A percentile compares a stretch with the other conserved stretches of the same genome.
Conservation (phyloP, 2,888 invertebrate species). For the Neuroscelio doddi region DNA sequence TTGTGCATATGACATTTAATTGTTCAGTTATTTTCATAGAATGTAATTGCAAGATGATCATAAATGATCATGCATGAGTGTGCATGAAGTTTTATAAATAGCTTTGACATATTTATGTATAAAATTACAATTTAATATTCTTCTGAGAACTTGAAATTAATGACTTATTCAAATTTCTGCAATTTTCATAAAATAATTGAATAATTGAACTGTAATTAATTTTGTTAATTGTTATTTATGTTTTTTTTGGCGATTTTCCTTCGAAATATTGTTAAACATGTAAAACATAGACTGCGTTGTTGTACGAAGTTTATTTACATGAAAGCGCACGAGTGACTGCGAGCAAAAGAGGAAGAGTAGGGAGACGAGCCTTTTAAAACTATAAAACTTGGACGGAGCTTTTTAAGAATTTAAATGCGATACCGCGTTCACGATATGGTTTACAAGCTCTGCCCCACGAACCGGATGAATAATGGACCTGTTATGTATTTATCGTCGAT, state of each 20-base stretch:
- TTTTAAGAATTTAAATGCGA: slow-evolving; percentile 49
- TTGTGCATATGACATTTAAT: no score
- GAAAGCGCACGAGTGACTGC: slow-evolving; percentile 32
- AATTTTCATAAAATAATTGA: no score
- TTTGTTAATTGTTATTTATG: no score
- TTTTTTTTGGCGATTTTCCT: slow-evolving; percentile 7
- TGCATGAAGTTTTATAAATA: no score
- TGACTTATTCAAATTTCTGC: no score
- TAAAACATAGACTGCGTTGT: slow-evolving; percentile 19
- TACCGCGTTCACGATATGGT: slow-evolving; percentile 33
- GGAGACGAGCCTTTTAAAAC: slow-evolving; percentile 46
- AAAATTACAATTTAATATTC: no score
- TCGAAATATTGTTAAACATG: slow-evolving; percentile 16
- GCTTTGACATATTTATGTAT: no score
- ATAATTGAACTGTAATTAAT: no score
- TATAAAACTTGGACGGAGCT: slow-evolving; percentile 42
- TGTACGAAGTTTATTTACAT: slow-evolving; percentile 30
- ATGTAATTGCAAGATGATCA: no score
- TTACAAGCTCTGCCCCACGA: slow-evolving; percentile 46
- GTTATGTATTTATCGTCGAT: slow-evolving; percentile 53
- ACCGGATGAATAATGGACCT: slow-evolving; percentile 53
- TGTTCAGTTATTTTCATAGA: no score
- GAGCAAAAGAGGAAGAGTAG: slow-evolving; percentile 17
- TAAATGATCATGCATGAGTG: no score
- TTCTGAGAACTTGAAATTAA: no score